phyloP scores from a whole-genome alignment of 2,797 vertebrate species.

The Enteromius unitaeniatus region DNA sequence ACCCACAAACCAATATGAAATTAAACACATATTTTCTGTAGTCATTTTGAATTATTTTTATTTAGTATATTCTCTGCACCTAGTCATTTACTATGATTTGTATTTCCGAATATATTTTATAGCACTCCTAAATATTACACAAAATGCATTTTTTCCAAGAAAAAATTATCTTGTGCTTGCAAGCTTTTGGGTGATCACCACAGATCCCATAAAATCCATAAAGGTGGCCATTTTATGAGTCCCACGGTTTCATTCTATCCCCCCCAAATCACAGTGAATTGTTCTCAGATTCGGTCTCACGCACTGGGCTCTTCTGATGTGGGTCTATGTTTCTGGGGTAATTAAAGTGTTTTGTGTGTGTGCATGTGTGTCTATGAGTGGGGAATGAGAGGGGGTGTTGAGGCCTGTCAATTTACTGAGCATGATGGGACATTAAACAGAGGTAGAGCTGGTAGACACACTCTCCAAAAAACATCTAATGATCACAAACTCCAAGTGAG shows the following conservation, averaged over 20 bases:
- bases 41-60: background rate
- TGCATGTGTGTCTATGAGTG: slow-evolving; percentile 8
- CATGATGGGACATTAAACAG: slow-evolving; percentile 45
- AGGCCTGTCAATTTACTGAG: slow-evolving; percentile 46
- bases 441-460: slow-evolving; percentile 37
- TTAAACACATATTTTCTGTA: slow-evolving; percentile 12
- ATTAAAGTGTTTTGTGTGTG: slow-evolving; percentile 31
- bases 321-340: slow-evolving; percentile 42
- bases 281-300: slow-evolving; percentile 35
- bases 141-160: background rate
- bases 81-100: slow-evolving; percentile 2
- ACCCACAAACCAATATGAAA: slow-evolving; percentile 26
- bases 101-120: background rate
- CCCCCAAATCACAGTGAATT: slow-evolving; percentile 47
- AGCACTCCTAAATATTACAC: background rate
- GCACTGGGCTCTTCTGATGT: slow-evolving; percentile 51
- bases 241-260: slow-evolving; percentile 1
- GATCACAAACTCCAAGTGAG: background rate
- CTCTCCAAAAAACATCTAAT: slow-evolving; percentile 16
- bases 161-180: slow-evolving; percentile 4
- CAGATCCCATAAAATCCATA: slow-evolving; percentile 1
- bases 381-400: background rate
- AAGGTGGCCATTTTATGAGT: slow-evolving; percentile 32
- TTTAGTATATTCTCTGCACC: background rate
- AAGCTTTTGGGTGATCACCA: slow-evolving; percentile 20